Base-by-base conservation (phyloP, 2,888 invertebrate species). In the Plemyria rubiginata region DNA sequence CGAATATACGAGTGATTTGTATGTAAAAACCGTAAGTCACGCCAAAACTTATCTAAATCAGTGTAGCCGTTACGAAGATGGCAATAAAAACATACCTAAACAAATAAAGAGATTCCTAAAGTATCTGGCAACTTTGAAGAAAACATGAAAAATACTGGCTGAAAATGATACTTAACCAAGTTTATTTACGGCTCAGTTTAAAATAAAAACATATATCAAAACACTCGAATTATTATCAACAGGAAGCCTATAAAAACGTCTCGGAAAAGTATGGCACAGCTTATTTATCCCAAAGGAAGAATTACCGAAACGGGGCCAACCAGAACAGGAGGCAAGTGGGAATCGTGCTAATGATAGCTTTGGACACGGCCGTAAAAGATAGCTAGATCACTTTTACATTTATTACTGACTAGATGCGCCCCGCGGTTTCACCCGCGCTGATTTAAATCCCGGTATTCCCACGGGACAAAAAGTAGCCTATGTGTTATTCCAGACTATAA, bases 221-320 rank as follows among this genome's bases (percentile, higher is more conserved):
- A 16, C 56, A 38, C 56, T 49, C 54, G 55, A 54, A 46, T 53
- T 67, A 71, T 69, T 65, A 71, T 56, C 53, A 59, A 59, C 64
- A 58, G 65, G 65, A 68, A 63, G 62, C 54, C 57, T 60, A 65
- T 68, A 71, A 64, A 66, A 60, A 67, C 64, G 52, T 62, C 68
- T 56, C 56, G 53, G 69, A 65, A 71, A 70, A 77, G 65, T 71
- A 70, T 57, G 67, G 60, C 54, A 46, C 45, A 43, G 64, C 68
- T 67, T 71, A 62, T 70, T 62, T 66, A 50, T 70, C 72, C 70
- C 70, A 41, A 71, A 74, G 67, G 62, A 66, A 70, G 66, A 72
- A 71, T 72, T 72, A 67, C 67, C 65, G 54, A 53, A 70, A 56
- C 60, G 60, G 66, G 65, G 73, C 43, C 51, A 66, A 43, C 68